These are phyloP conservation scores for Pelobates fuscus DNA, from an alignment of 2,113 vertebrate genomes.

Conservation along the genomic window DNA sequence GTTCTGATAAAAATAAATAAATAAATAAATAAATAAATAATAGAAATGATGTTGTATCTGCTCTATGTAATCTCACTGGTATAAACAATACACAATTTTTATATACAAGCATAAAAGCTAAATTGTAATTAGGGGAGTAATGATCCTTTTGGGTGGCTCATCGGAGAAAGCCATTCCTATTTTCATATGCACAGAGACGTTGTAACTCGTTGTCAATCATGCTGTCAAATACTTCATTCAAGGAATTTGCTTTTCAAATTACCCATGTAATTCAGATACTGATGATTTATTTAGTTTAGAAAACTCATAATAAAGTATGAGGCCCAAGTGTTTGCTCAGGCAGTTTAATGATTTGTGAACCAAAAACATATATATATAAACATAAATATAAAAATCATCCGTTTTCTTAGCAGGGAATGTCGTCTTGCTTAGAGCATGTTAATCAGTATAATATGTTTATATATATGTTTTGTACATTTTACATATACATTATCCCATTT, in stretches of 20 bases:
- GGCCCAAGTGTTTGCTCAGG: slow-evolving; percentile 17
- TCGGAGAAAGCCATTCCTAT: slow-evolving; percentile 33
- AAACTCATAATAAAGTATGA: slow-evolving; percentile 4
- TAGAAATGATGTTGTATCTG: neutral
- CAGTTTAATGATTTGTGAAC: neutral
- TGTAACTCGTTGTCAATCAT: slow-evolving; percentile 47
- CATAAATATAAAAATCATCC: too few species aligned
- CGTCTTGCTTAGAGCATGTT: too few species aligned
- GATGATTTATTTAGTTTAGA: slow-evolving; percentile 34
- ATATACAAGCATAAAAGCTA: slow-evolving; percentile 12
- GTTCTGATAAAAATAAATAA: too few species aligned
- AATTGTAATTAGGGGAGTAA: slow-evolving; percentile 34
- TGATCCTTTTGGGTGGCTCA: slow-evolving; percentile 36
- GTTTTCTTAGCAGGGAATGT: too few species aligned
- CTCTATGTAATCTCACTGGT: neutral
- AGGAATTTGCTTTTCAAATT: slow-evolving; percentile 15
- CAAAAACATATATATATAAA: too few species aligned
- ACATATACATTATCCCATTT: too few species aligned
- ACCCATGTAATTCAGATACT: slow-evolving; percentile 30
- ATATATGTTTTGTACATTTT: too few species aligned
- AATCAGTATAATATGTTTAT: too few species aligned
- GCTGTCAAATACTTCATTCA: slow-evolving; percentile 38
- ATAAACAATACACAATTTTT: slow-evolving; percentile 18
- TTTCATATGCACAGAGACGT: slow-evolving; percentile 36
- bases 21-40: neutral